Evolutionary conservation across 1,140 invertebrate species (phyloP), one percentile per base, ranked within the genome.

Genomic region (Zaprionus gabonicus): DNA sequence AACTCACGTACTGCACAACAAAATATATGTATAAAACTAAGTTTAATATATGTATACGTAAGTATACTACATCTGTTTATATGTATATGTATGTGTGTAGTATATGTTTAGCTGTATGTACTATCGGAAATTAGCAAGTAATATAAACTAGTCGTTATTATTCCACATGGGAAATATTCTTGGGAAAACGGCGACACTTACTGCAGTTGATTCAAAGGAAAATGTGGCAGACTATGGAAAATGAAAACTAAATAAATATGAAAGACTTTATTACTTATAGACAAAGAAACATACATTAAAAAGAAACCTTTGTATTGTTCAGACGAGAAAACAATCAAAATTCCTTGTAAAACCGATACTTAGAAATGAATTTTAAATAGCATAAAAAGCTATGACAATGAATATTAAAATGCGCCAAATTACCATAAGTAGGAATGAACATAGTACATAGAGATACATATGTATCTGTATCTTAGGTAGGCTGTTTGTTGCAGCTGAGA

Each of bases 401-500:
- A 15, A 38, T 0, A 38, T 13, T 38, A 38, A 13, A 15, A 13
- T 13, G 4, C 13, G 7, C 36, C 12, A 38, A 38, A 38, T 13
- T 38, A 38, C 13, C 36, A 38, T 46, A 46, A 9, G 15, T 41
- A 41, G 13, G 5, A n/a, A 7, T 41, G 9, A 10, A 34, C 3
- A 34, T 34, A 34, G 31, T 34, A 34, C 0, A 34, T 3, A 34
- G 0, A 34, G 7, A 34, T 34, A 34, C 9, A 34, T 34, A 34
- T 34, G 13, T 49, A 49, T 49, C 44, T 49, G 44, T 49, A 49
- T 20, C 44, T 20, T 0, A 23, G 7, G 3, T 7, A 49, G 7
- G 28, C n/a, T 51, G 44, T 49, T 27, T 1, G 44, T 13, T 63
- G 59, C 58, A 46, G 38, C 20, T 46, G 5, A 53, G 23, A 51